phyloP scores from a whole-genome alignment of 1,140 invertebrate species.

The Hyphantria cunea region DNA sequence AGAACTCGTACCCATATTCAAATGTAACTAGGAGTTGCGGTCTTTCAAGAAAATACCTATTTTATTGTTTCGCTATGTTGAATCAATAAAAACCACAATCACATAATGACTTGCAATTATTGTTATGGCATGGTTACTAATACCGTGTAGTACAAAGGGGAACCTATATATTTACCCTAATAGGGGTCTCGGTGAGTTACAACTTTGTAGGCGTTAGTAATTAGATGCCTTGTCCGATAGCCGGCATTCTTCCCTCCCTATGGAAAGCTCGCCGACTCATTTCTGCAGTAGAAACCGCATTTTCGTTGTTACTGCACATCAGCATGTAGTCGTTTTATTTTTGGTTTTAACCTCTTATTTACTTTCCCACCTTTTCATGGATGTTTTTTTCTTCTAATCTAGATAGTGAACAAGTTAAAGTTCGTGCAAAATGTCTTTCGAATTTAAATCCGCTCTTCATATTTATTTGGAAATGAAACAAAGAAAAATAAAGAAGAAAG shows the following conservation, averaged over 20 bases:
- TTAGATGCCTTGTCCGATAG: constrained; percentile 70
- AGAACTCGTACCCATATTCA: too few relatives aligned
- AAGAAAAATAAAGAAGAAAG: constrained; percentile 63
- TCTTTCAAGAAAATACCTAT: too few relatives aligned
- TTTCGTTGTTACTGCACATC: constrained; percentile 44
- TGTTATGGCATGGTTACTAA: too few relatives aligned
- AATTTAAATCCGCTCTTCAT: constrained; percentile 55
- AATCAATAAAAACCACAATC: too few relatives aligned
- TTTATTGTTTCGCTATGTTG: too few relatives aligned
- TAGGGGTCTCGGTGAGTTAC: constrained; percentile 41
- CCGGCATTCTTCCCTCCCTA: constrained; percentile 49
- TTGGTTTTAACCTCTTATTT: constrained; percentile 38
- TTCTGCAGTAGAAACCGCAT: constrained; percentile 53
- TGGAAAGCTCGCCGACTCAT: constrained; percentile 43
- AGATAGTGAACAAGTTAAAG: constrained; percentile 36
- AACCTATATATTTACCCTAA: constrained; percentile 51
- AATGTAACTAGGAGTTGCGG: too few relatives aligned
- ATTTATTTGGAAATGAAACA: constrained; percentile 64
- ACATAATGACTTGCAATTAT: too few relatives aligned
- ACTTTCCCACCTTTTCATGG: constrained; percentile 34
- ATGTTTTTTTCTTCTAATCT: constrained; percentile 33
- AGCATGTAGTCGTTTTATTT: constrained; percentile 44
- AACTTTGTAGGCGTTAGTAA: constrained; percentile 57
- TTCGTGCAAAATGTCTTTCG: constrained; percentile 51
- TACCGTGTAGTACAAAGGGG: constrained; percentile 36